Evolutionary conservation across 1,140 invertebrate genomes (phyloP).

Genomic region (Platyscapa corneri): DNA sequence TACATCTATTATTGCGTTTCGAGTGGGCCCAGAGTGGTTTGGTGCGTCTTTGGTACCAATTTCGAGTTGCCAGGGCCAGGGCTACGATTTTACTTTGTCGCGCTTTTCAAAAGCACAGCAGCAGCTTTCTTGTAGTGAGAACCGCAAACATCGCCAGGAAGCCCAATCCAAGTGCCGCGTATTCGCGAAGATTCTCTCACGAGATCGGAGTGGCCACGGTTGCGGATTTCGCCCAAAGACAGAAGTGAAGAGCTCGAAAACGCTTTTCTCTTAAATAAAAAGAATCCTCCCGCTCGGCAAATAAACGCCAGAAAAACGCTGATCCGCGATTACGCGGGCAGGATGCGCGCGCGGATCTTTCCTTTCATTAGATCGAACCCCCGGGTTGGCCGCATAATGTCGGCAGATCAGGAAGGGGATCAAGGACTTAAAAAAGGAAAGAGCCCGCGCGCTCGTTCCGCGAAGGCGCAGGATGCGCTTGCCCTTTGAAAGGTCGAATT

Average conservation of each 20-base stretch:
- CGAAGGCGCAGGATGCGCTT: conserved; percentile 11
- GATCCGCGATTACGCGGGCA: conserved; percentile 2
- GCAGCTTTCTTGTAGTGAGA: neutral
- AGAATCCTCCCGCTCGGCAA: neutral
- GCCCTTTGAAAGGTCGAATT: conserved; percentile 41
- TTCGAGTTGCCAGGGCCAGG: neutral
- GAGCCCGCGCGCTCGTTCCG: conserved; percentile 2
- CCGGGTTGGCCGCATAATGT: neutral
- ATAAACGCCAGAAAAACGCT: neutral
- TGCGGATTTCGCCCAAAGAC: neutral
- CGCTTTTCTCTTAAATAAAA: too few species aligned
- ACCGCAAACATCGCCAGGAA: neutral
- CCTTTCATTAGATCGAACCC: neutral
- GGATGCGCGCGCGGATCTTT: neutral
- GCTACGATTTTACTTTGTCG: neutral
- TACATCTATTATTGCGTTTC: too few species aligned
- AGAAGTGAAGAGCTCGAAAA: neutral
- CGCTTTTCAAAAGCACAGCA: neutral
- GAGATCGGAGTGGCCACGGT: neutral
- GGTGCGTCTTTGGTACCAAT: too few species aligned
- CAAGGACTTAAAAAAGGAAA: conserved; percentile 36
- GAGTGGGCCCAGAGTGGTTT: too few species aligned
- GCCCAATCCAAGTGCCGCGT: too few species aligned
- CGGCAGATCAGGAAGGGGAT: neutral
- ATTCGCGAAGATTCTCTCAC: neutral